Percentiles rank a stretch among this genome's conserved stretches.
phyloP scores from a whole-genome alignment of 2,888 invertebrate species.

The Trissonchulus latispiculum region DNA sequence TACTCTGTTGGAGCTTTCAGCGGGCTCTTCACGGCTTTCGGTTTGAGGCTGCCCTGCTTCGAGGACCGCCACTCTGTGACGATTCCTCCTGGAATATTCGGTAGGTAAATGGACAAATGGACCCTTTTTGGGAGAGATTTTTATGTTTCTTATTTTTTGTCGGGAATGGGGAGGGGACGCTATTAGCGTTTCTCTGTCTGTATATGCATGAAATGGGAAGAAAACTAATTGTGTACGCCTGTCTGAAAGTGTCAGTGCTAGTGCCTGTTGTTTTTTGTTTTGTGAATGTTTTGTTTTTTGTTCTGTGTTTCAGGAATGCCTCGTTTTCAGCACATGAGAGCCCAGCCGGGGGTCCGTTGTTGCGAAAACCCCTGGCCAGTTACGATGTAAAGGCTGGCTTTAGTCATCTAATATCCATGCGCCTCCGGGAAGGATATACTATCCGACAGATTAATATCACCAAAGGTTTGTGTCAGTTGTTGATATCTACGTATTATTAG shows the following conservation, averaged over 20 bases:
- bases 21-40: conserved; percentile 45
- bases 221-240: no score
- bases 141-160: no score
- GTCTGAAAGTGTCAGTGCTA: no score
- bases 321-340: background rate
- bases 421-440: conserved; percentile 65
- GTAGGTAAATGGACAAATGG: no score
- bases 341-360: conserved; percentile 2
- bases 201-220: no score
- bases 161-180: no score
- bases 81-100: conserved; percentile 22
- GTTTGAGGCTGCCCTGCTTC: conserved; percentile 30
- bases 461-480: no score
- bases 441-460: conserved; percentile 47
- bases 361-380: background rate
- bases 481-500: no score
- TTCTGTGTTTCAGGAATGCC: background rate
- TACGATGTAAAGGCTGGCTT: conserved; percentile 47
- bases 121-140: no score
- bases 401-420: conserved; percentile 59
- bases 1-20: conserved; percentile 56
- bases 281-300: no score
- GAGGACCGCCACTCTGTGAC: conserved; percentile 25
- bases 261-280: no score
- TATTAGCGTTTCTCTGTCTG: no score